Conservation (phyloP, 2,888 invertebrate genomes). For the Lysandra bellargus region DNA sequence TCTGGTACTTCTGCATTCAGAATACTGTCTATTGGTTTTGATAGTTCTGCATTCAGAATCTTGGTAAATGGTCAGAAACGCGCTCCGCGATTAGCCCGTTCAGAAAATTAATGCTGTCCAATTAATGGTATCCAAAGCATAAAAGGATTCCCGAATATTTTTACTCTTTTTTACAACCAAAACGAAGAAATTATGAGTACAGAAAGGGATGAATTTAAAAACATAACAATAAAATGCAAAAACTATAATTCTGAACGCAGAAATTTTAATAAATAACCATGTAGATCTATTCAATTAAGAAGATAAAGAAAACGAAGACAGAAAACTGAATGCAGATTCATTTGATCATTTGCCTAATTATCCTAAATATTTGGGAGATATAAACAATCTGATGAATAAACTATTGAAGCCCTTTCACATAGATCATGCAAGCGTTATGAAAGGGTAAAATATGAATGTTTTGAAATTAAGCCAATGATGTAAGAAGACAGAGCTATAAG, state of each 20-base stretch:
- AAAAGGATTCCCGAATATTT: too few species aligned
- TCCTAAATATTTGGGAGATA: constrained; percentile 2
- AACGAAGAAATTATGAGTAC: neutral
- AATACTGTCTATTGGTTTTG: neutral
- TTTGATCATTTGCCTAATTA: constrained; percentile 3
- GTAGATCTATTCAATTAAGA: neutral
- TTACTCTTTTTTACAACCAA: neutral
- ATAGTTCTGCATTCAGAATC: neutral
- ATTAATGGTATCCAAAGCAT: too few species aligned
- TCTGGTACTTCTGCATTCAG: neutral
- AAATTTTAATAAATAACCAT: neutral
- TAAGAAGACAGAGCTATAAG: constrained; percentile 1
- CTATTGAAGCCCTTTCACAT: constrained; percentile 81
- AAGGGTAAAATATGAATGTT: constrained; percentile 80
- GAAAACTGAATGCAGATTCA: neutral
- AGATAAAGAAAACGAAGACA: neutral
- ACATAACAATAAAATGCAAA: neutral
- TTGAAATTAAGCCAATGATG: constrained; percentile 54
- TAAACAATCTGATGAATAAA: constrained; percentile 85
- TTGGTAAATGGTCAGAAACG: neutral
- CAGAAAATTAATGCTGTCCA: too few species aligned
- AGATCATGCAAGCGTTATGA: constrained; percentile 78
- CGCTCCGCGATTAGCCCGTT: too few species aligned
- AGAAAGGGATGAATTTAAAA: neutral
- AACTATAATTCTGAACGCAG: neutral